Evolutionary conservation across 2,797 vertebrate species (phyloP).

Genomic region (Pseudochromis fuscus): DNA sequence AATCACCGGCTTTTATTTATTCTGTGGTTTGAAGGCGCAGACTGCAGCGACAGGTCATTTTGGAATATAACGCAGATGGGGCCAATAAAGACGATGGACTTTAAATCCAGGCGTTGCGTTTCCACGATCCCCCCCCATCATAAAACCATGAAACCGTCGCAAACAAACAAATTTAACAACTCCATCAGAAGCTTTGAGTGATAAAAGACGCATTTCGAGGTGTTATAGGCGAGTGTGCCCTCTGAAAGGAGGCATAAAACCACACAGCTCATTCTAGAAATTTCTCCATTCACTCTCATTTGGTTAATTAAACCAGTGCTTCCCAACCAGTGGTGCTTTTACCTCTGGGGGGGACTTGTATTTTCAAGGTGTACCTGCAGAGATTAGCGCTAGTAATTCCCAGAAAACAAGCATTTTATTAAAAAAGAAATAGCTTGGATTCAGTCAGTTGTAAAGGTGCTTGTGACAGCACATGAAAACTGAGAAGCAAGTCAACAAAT

Average conservation of each 20-base stretch:
- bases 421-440: too few relatives aligned
- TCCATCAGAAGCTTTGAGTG: constrained; percentile 11
- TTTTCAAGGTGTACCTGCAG: too few relatives aligned
- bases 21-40: constrained; percentile 7
- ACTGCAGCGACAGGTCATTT: constrained; percentile 25
- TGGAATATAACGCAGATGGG: constrained; percentile 36
- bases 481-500: too few relatives aligned
- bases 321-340: too few relatives aligned
- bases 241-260: constrained; percentile 16
- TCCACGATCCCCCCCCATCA: constrained; percentile 10
- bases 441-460: too few relatives aligned
- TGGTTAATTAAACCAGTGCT: constrained; percentile 16
- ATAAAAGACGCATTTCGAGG: constrained; percentile 28
- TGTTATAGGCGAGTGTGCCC: not conserved
- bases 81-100: constrained; percentile 40
- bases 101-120: constrained; percentile 18
- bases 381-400: too few relatives aligned
- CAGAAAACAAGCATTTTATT: too few relatives aligned
- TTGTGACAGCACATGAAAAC: too few relatives aligned
- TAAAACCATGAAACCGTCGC: constrained; percentile 37
- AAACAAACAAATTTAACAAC: constrained; percentile 47
- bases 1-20: constrained; percentile 65
- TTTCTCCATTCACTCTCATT: not conserved
- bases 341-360: too few relatives aligned
- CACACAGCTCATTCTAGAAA: not conserved